Percentiles rank a stretch among this genome's conserved stretches.
Evolutionary conservation across 2,113 vertebrate species (phyloP).

Genomic region (Amphiprion ocellaris): DNA sequence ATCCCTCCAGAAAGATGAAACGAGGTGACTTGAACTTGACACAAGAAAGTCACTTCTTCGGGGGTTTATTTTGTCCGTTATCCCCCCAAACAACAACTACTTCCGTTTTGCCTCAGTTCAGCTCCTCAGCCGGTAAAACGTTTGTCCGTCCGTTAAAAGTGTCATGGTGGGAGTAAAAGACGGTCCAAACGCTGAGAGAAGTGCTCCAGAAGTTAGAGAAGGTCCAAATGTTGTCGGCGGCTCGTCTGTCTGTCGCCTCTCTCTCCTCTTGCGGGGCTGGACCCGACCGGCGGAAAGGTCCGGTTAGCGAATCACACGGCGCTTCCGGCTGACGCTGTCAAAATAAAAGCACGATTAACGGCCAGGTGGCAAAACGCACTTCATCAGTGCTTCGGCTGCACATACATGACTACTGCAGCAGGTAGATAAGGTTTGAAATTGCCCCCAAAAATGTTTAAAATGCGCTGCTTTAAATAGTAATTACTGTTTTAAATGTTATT

Average conservation of each 20-base stretch:
- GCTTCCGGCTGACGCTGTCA: constrained; percentile 35
- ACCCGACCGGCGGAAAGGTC: background rate
- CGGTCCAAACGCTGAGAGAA: background rate
- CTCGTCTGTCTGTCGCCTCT: constrained; percentile 43
- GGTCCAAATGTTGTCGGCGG: constrained; percentile 10
- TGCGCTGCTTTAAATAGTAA: too few relatives aligned
- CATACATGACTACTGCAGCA: too few relatives aligned
- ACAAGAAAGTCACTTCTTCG: constrained; percentile 42
- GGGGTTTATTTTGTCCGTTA: constrained; percentile 26
- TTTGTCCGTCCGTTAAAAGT: background rate
- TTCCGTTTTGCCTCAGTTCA: constrained; percentile 76
- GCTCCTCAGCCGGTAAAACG: constrained; percentile 37
- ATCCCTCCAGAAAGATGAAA: constrained; percentile 7
- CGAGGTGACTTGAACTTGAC: constrained; percentile 54
- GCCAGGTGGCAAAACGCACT: too few relatives aligned
- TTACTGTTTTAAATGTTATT: too few relatives aligned
- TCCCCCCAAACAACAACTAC: constrained; percentile 54
- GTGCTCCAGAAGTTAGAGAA: constrained; percentile 23
- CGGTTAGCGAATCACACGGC: rapidly evolving
- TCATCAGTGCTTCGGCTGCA: too few relatives aligned
- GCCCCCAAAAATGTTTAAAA: too few relatives aligned
- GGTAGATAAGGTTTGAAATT: too few relatives aligned
- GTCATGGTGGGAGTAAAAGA: constrained; percentile 23
- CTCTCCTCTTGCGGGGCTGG: constrained; percentile 44
- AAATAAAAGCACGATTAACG: constrained; percentile 38